These are phyloP conservation scores for Drosophila kurseongensis DNA, from an alignment of 1,140 invertebrate genomes.

Conservation along the genomic window DNA sequence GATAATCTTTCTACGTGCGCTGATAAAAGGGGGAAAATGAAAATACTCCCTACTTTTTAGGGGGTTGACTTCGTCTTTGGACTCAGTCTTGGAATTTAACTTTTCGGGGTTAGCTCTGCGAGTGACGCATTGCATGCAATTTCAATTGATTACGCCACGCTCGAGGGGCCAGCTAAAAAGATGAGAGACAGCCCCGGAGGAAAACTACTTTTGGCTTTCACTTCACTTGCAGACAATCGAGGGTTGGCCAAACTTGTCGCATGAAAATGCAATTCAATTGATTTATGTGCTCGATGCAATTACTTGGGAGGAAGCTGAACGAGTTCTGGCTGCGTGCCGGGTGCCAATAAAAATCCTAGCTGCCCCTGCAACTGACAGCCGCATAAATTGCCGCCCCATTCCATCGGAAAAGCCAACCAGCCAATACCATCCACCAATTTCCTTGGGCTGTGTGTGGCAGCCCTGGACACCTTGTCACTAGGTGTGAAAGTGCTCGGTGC, in stretches of 20 bases:
- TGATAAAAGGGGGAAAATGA: background rate
- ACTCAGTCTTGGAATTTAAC: slow-evolving; percentile 7
- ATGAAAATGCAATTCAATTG: slow-evolving; percentile 83
- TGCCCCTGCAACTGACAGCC: slow-evolving; percentile 75
- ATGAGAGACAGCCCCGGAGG: slow-evolving; percentile 65
- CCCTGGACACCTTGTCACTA: slow-evolving; percentile 65
- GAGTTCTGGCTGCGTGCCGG: slow-evolving; percentile 61
- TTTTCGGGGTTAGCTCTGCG: slow-evolving; percentile 37
- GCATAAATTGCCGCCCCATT: slow-evolving; percentile 71
- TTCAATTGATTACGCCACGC: slow-evolving; percentile 76
- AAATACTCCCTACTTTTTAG: background rate
- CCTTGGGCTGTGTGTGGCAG: slow-evolving; percentile 18
- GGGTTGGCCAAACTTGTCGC: slow-evolving; percentile 78
- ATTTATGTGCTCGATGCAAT: slow-evolving; percentile 82
- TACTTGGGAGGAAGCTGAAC: slow-evolving; percentile 60
- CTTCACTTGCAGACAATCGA: slow-evolving; percentile 54
- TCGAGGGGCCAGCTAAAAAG: slow-evolving; percentile 56
- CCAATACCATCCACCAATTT: slow-evolving; percentile 3
- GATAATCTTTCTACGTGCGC: slow-evolving; percentile 69
- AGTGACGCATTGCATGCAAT: slow-evolving; percentile 68
- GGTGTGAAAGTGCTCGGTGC: slow-evolving; percentile 70
- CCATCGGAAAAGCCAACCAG: slow-evolving; percentile 9
- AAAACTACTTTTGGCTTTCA: slow-evolving; percentile 76
- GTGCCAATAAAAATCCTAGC: slow-evolving; percentile 78
- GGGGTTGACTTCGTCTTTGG: background rate